Evolutionary conservation across 2,797 vertebrate genomes (phyloP).

Genomic region (Coranthus polyacanthus): DNA sequence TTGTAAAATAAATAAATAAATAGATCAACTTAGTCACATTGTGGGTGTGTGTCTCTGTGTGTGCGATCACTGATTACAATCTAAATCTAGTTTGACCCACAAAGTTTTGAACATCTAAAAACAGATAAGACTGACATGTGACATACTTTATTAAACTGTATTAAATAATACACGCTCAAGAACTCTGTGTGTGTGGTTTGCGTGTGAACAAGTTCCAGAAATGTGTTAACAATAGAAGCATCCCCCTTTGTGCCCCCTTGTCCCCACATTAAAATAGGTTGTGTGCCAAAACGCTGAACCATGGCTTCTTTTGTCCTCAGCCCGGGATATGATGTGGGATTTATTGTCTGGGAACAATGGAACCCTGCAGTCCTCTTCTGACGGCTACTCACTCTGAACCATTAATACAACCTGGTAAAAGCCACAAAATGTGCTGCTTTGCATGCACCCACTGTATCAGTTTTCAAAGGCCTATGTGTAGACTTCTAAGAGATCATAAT

Average conservation of each 20-base stretch:
- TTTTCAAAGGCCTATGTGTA: neutral
- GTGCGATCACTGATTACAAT: no score
- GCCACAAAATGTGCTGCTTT: constrained; percentile 12
- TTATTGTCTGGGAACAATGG: constrained; percentile 65
- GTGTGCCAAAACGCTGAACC: constrained; percentile 66
- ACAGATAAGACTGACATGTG: no score
- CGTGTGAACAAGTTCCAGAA: constrained; percentile 36
- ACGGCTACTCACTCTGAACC: constrained; percentile 36
- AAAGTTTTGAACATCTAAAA: no score
- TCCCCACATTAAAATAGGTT: constrained; percentile 49
- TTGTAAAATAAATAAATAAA: neutral
- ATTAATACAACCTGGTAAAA: constrained; percentile 31
- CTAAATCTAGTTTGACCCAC: no score
- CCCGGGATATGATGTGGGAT: constrained; percentile 58
- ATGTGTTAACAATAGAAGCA: constrained; percentile 53
- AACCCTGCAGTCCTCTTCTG: constrained; percentile 28
- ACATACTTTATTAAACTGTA: no score
- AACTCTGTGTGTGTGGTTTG: neutral
- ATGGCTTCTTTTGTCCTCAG: constrained; percentile 70
- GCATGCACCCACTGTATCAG: neutral
- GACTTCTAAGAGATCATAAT: neutral
- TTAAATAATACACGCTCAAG: neutral
- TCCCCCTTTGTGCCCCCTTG: constrained; percentile 32
- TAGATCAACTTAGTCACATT: neutral
- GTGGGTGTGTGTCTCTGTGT: neutral